Base-by-base conservation (phyloP, 2,113 vertebrate genomes). In the Charina bottae region DNA sequence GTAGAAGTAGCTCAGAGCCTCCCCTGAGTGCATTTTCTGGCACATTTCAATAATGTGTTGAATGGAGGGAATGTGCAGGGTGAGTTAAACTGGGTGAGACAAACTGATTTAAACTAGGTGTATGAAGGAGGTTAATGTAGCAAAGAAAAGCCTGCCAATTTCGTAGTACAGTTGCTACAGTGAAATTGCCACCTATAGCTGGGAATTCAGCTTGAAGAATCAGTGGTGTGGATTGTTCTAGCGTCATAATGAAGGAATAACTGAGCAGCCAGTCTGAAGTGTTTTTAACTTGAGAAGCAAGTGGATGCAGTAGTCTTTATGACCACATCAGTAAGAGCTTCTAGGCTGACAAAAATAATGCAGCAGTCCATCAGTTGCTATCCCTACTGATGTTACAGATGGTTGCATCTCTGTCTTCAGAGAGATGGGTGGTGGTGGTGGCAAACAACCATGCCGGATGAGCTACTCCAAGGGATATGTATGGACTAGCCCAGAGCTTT, bases 21-120 rank as follows among this genome's bases (percentile, higher is more conserved):
- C 83, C 56, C 21, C 91, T 58, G 85, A 59, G 62, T 90, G 58
- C 49, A 89, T 88, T 96, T 92, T 46, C 92, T 96, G 96, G 94
- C 94, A 95, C 95, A 92, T 97, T 96, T 95, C 94, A 95, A 92
- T 91, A 10, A 90, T 96, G 93, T 92, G 92, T 95, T 96, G 60
- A 87, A 87, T 91, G 85, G 24, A 83, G 91, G 94, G 91, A 93
- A 85, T 93, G 94, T 91, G 72, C 83, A 96, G 93, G 94, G 92
- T 97, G 97, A 85, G 19, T 33, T 85, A 90, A 90, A 95, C 96
- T 94, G 95, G 95, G 94, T 95, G 95, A 92, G 90, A 93, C 87
- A 95, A 90, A 90, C 28, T 91, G 90, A 64, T 91, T 90, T 87
- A 42, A 87, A 55, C 95, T 91, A 92, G 95, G 96, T 95, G 95